Evolutionary conservation across 2,888 invertebrate genomes (phyloP), one percentile per base, ranked within the genome.

Genomic region (Anorthoa munda): DNA sequence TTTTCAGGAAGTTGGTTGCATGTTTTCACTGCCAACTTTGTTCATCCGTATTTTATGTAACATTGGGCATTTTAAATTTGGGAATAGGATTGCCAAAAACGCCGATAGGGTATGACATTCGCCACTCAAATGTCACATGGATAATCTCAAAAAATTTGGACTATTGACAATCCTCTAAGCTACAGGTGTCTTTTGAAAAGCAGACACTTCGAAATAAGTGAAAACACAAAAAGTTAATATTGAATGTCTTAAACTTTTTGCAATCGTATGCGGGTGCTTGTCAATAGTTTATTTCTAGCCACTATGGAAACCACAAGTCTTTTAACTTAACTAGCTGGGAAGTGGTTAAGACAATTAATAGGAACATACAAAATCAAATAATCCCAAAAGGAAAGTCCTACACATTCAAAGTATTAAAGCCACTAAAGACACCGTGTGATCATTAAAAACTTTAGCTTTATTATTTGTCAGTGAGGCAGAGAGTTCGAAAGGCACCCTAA

Each of bases 401-500:
- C 11, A 7, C 12, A 56, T 31, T 26, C 0, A 13, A 17, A 23
- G 17, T 11, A 31, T 13, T 39, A 31, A 39, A 53, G 31, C 18
- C 21, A 9, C 18, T 18, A 3, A 26, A 18, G 12, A 60, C 46
- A 31, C n/a, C 0, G 4, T n/a, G 48, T 13, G 31, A 63, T 63
- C 21, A 26, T 48, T 39, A 39, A 17, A 18, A 55, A 53, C 74
- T 15, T 45, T 4, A 5, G 15, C 56, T 48, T 45, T 17, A 66
- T 69, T 67, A 65, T 23, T 65, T 69, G n/a, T 59, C 45, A 56
- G 21, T 31, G 7, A 45, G 26, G 39, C 23, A n/a, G 11, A n/a
- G 11, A 15, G 12, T 15, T 65, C 13, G 7, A 56, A 46, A 53
- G 45, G 15, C 39, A 58, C 55, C 60, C 59, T 64, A 69, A 80